Evolutionary conservation across 2,888 invertebrate species (phyloP), one percentile per base, ranked within the genome.

Genomic region (Sesia bembeciformis): DNA sequence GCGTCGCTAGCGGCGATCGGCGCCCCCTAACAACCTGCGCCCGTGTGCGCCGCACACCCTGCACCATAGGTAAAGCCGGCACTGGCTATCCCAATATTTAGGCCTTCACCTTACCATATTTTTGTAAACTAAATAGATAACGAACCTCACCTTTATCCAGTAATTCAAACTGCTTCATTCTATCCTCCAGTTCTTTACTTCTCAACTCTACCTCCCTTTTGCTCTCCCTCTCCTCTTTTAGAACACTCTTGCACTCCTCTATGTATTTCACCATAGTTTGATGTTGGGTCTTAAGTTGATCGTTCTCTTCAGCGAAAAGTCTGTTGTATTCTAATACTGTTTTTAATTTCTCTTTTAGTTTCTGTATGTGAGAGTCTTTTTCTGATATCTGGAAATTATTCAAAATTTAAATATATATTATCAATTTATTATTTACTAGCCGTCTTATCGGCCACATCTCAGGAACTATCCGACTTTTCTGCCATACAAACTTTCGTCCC

Each of bases 271-370:
- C 72, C 39, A 92, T 67, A 41, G 91, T 90, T 3, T 78, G 75
- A 52, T 91, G 87, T 58, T 91, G 89, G 0, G 62, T 70, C 62
- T 89, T 88, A 4, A 94, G 71, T 49, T 85, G 81, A 57, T 91
- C 91, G 60, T 93, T 93, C 67, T 93, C 93, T 57, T 91, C 88
- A 0, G 91, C 89, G 59, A 93, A 91, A 46, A 93, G 84, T 55
- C 91, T 90, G 68, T 94, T 93, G 61, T 90, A 90, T 52, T 90
- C 90, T 53, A 93, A 83, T 0, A 93, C 81, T 0, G 86, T 80
- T 59, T 90, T 85, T 0, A 93, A 73, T 66, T 93, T 93, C 51
- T 93, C 92, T 53, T 92, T 91, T 4, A 94, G 72, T 70, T 92
- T 93, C 54, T 85, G 72, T 67, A 93, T 90, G 64, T 92, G 86